Evolutionary conservation across 2,888 invertebrate species (phyloP).

Genomic region (Latrodectus hesperus): DNA sequence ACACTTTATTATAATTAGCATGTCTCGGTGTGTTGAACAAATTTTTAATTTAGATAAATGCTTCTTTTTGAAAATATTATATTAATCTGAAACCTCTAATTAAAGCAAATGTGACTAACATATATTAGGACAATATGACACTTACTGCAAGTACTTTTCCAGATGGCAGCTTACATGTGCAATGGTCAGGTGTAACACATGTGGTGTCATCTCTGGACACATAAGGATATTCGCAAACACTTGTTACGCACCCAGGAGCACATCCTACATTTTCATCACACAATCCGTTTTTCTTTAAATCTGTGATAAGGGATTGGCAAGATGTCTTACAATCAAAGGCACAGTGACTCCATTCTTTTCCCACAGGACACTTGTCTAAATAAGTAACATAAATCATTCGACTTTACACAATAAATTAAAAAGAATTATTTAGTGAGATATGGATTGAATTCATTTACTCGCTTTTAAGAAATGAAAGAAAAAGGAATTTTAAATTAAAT

Average conservation of each 20-base stretch:
- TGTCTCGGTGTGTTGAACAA: no score
- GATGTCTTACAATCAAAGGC: conserved; percentile 83
- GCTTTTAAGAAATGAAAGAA: no score
- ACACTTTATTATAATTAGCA: no score
- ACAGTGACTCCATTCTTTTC: conserved; percentile 79
- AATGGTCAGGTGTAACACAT: conserved; percentile 84
- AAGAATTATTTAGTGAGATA: no score
- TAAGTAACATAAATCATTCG: no score
- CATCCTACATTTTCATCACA: conserved; percentile 73
- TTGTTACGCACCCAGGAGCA: conserved; percentile 70
- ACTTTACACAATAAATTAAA: no score
- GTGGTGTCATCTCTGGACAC: conserved; percentile 83
- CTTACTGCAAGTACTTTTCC: conserved; percentile 75
- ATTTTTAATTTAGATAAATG: no score
- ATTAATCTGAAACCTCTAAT: no score
- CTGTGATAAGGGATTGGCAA: conserved; percentile 81
- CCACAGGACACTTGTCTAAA: conserved; percentile 72
- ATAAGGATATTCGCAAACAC: conserved; percentile 71
- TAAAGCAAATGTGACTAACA: no score
- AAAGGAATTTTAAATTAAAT: no score
- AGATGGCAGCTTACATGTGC: conserved; percentile 83
- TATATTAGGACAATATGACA: not conserved
- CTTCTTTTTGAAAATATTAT: no score
- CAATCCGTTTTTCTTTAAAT: conserved; percentile 69
- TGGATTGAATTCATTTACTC: no score